Evolutionary conservation across 2,888 invertebrate genomes (phyloP), one percentile per base, ranked within the genome.

Genomic region (Sarcophaga caerulescens): DNA sequence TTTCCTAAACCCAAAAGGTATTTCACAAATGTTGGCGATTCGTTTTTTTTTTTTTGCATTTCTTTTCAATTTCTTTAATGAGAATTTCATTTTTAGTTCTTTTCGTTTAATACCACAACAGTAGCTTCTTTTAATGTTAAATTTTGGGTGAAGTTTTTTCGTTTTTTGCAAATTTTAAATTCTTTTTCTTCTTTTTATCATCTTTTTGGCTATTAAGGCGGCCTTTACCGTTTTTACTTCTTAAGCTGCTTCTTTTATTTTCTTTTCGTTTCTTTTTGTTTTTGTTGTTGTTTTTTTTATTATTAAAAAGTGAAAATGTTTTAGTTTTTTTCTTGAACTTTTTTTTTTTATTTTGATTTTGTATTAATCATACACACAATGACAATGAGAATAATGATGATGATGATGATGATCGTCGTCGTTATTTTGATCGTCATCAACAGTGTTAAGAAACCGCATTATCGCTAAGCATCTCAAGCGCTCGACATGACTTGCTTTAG

Each of bases 281-380:
- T 35, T 35, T 35, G 10, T 35, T 35, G 35, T 35, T 35, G 6
- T 1, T 35, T 10, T 76, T 62, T 75, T 47, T n/a, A n/a, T 73
- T 76, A 71, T 81, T 86, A 75, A 86, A 86, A 86, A 86, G 86
- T 86, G 86, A 86, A 86, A 86, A 86, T 86, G 77, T 86, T 86
- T 86, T 84, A 84, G 35, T 84, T 80, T 80, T 79, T 77, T 83
- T 74, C 47, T 60, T 73, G 17, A 75, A 35, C 17, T 63, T 52
- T 47, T 21, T 65, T 65, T 65, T 65, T 17, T 17, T 74, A 21
- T 62, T 74, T 60, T 45, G 2, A 23, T 62, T 65, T 65, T 65
- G 69, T 78, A 74, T 83, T 83, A 78, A 83, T 73, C 83, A 78
- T 77, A 68, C 68, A 60, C 35, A 83, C 45, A 23, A 78, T 74